Base-by-base conservation (phyloP, 1,140 invertebrate species). In the Propsilocerus akamusi region DNA sequence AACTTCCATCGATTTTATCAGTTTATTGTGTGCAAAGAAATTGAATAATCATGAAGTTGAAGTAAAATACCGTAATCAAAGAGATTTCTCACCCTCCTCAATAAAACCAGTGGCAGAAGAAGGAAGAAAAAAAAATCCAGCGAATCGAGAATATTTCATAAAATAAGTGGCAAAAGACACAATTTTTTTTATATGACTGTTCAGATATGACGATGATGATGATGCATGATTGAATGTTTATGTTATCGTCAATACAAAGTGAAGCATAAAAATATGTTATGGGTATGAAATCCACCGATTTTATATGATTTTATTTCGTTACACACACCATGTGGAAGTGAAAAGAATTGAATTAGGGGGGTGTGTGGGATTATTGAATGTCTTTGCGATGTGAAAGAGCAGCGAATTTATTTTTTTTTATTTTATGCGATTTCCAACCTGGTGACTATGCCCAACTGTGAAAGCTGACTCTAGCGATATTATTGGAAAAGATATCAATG, bases 221-320 rank as follows among this genome's bases (percentile, higher is more conserved):
- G 34, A 41, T 41, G 34, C 34, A 41, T 41, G 34, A 41, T 41
- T 41, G 34, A 41, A 41, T 41, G 34, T 41, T 41, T 41, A 41
- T 41, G 34, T 41, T 41, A 41, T 41, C 34, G 34, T 41, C 34
- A 41, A 41, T 41, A 17, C n/a, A 41, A 41, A 41, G 34, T 17
- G 34, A 41, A 41, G 34, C 34, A 41, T 41, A 41, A 41, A 41
- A 41, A 41, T 41, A 41, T 41, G 34, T 41, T 20, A 11, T 30
- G 10, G n/a, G 28, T 30, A 30, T 41, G 34, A 41, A 41, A 41
- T 41, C 17, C 34, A 41, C 14, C 34, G 34, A 20, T 17, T 41
- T 41, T 41, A 17, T 30, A 12, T 20, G 12, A 41, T 41, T 41
- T 17, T 41, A 8, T 17, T 41, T 41, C 14, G n/a, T n/a, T n/a